Evolutionary conservation across 2,888 invertebrate species (phyloP).

Genomic region (Taphrorychus bicolor): DNA sequence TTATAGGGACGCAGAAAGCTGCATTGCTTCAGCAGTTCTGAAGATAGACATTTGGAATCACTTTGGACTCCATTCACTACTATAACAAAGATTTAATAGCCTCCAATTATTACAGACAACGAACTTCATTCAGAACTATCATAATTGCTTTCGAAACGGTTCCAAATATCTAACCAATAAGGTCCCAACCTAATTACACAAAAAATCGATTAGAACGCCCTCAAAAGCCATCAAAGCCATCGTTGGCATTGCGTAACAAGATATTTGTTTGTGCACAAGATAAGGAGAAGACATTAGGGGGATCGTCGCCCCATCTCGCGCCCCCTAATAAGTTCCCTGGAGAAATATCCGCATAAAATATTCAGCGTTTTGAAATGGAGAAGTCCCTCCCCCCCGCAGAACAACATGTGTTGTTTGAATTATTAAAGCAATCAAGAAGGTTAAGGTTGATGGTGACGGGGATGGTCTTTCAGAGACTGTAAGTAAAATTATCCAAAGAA

Average conservation of each 20-base stretch:
- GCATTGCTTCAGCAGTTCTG: no score
- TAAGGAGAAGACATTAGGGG: conserved; percentile 36
- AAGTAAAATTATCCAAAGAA: no score
- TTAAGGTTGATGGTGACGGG: not conserved
- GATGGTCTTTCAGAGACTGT: no score
- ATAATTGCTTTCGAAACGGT: no score
- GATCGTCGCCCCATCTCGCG: conserved; percentile 10
- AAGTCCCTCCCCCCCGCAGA: conserved; percentile 23
- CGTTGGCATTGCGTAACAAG: conserved; percentile 32
- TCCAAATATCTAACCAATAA: not conserved
- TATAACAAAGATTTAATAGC: no score
- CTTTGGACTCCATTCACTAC: no score
- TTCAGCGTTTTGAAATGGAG: conserved; percentile 33
- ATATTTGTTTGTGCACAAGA: conserved; percentile 41
- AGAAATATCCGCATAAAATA: conserved; percentile 33
- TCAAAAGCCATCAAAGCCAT: conserved; percentile 20
- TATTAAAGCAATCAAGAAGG: conserved; percentile 22
- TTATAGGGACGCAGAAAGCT: no score
- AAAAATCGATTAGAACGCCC: conserved; percentile 16
- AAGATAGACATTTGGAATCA: no score
- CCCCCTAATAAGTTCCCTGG: conserved; percentile 33
- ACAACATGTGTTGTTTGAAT: conserved; percentile 40
- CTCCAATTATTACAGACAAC: no score
- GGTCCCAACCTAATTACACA: not conserved
- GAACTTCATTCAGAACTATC: no score